phyloP scores from a whole-genome alignment of 2,888 invertebrate genomes.

The Drosophila flavopinicola region DNA sequence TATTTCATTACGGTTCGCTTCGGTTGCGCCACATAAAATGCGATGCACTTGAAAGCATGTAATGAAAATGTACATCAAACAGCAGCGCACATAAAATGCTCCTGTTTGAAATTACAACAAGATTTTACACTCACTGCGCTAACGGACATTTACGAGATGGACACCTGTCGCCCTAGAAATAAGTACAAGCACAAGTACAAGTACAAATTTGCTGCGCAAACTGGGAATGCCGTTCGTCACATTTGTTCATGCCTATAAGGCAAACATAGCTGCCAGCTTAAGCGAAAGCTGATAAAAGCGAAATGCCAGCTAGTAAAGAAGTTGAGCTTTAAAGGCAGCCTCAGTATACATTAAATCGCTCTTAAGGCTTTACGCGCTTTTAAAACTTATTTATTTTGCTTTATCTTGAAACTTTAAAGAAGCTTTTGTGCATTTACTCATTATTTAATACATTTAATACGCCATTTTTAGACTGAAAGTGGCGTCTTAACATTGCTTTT shows the following conservation, averaged over 20 bases:
- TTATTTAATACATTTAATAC: no score
- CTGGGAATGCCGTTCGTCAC: not conserved
- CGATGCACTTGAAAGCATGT: constrained; percentile 43
- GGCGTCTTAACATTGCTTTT: no score
- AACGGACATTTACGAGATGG: constrained; percentile 25
- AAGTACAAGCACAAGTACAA: not conserved
- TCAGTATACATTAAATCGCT: not conserved
- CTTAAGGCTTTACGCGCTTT: not conserved
- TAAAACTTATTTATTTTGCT: no score
- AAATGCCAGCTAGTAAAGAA: no score
- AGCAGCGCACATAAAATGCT: constrained; percentile 37
- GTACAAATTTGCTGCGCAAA: no score
- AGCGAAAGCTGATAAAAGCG: not conserved
- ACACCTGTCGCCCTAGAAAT: constrained; percentile 39
- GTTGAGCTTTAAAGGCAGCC: no score
- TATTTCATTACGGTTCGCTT: constrained; percentile 23
- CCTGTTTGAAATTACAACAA: constrained; percentile 46
- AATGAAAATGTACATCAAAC: constrained; percentile 57
- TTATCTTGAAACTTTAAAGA: no score
- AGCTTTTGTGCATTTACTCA: no score
- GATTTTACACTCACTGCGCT: constrained; percentile 52
- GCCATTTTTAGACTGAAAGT: no score
- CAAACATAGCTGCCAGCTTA: not conserved
- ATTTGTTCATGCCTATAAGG: no score
- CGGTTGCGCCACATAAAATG: constrained; percentile 39